Percentiles rank a stretch among this genome's conserved stretches.
Evolutionary conservation across 2,797 vertebrate species (phyloP).

Genomic region (Cryptoprocta ferox): DNA sequence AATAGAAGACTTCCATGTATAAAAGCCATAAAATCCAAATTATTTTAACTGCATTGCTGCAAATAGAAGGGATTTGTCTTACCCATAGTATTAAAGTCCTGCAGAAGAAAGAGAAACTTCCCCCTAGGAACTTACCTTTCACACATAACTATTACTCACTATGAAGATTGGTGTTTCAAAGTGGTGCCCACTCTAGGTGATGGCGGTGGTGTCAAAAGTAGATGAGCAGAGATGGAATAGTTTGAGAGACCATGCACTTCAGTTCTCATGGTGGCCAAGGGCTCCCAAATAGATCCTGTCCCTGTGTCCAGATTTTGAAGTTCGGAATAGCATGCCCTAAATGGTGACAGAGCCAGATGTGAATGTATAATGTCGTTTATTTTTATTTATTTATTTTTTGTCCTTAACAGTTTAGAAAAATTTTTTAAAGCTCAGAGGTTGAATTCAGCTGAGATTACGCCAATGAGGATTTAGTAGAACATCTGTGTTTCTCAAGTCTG

Average conservation of each 20-base stretch:
- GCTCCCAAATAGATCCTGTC: background rate
- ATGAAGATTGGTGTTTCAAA: background rate
- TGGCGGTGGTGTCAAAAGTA: background rate
- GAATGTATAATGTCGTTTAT: constrained; percentile 24
- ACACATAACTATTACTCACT: background rate
- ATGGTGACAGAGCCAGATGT: constrained; percentile 46
- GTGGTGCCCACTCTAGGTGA: background rate
- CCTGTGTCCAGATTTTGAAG: constrained; percentile 17
- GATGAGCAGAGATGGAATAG: background rate
- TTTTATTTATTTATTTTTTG: constrained; percentile 31
- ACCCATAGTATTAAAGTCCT: background rate
- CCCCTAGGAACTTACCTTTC: background rate
- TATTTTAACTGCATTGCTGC: background rate
- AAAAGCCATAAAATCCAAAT: constrained; percentile 15
- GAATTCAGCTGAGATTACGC: constrained; percentile 36
- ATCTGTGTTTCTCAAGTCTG: constrained; percentile 50
- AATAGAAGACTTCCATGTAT: background rate
- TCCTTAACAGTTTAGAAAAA: constrained; percentile 57
- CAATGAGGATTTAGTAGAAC: constrained; percentile 49
- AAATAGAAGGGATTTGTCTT: background rate
- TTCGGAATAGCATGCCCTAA: background rate
- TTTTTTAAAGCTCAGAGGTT: constrained; percentile 57
- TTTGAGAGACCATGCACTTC: background rate
- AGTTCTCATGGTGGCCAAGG: background rate
- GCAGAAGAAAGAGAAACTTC: background rate